These are phyloP conservation scores for Cryptocephalus primarius DNA, from an alignment of 2,888 invertebrate species.

Conservation along the genomic window DNA sequence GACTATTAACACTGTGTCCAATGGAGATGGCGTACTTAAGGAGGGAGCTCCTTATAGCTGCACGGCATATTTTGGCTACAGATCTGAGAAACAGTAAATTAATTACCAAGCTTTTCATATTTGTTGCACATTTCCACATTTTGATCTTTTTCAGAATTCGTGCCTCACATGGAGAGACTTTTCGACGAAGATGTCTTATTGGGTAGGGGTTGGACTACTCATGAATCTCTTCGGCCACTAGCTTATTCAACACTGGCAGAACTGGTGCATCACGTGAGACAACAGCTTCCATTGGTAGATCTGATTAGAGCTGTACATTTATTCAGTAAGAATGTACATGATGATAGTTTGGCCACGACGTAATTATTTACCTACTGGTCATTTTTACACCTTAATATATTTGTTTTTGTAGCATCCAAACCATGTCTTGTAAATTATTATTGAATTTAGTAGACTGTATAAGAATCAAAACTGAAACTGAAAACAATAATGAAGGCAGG, in stretches of 20 bases:
- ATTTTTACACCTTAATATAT: no score
- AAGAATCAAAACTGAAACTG: slow-evolving; percentile 69
- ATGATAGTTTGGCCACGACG: slow-evolving; percentile 85
- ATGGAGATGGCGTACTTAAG: slow-evolving; percentile 91
- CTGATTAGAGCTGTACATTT: slow-evolving; percentile 83
- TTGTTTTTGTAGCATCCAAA: slow-evolving; percentile 60
- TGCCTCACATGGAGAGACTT: slow-evolving; percentile 85
- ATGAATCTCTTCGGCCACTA: slow-evolving; percentile 85
- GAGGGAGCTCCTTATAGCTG: slow-evolving; percentile 89
- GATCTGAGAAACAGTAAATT: slow-evolving; percentile 72
- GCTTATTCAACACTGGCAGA: slow-evolving; percentile 96
- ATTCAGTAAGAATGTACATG: slow-evolving; percentile 94
- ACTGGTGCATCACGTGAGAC: slow-evolving; percentile 90
- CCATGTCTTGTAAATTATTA: slow-evolving; percentile 93
- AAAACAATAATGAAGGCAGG: slow-evolving; percentile 55
- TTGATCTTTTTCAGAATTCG: slow-evolving; percentile 60
- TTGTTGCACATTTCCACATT: neutral
- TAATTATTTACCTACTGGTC: slow-evolving; percentile 20
- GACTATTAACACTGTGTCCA: slow-evolving; percentile 80
- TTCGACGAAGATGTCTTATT: slow-evolving; percentile 92
- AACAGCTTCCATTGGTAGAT: slow-evolving; percentile 71
- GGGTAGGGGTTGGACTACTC: slow-evolving; percentile 92
- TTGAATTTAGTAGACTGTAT: slow-evolving; percentile 94
- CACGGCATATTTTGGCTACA: slow-evolving; percentile 89
- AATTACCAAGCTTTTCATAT: neutral